phyloP scores from a whole-genome alignment of 53 echinoderm and acorn worm genomes.

The Crossaster papposus region DNA sequence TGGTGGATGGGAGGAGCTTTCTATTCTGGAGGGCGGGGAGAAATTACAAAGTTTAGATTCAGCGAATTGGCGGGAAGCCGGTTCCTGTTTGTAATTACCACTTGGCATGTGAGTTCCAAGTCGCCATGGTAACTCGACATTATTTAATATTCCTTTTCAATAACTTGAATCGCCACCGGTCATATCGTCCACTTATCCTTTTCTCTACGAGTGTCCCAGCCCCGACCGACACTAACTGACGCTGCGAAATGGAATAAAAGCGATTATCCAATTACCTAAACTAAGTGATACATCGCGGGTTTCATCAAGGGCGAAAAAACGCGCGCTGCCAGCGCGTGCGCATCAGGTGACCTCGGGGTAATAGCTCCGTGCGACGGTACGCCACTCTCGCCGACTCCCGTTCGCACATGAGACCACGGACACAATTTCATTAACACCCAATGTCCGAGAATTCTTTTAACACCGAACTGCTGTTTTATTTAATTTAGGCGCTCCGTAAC shows the following conservation, averaged over 20 bases:
- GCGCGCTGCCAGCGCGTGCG: neutral
- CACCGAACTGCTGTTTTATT: neutral
- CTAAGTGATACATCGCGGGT: slow-evolving; percentile 2
- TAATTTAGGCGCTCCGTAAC: neutral
- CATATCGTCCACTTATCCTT: neutral
- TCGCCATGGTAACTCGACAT: neutral
- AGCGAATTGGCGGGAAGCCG: no score
- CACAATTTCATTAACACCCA: no score
- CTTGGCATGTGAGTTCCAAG: neutral
- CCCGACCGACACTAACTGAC: neutral
- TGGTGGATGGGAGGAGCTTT: no score
- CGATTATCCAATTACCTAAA: neutral
- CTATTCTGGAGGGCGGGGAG: no score
- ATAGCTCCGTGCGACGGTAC: neutral
- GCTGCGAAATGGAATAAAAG: neutral
- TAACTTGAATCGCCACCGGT: neutral
- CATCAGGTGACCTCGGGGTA: neutral
- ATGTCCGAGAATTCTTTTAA: neutral
- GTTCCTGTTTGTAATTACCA: no score
- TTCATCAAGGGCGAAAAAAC: neutral
- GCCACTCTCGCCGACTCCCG: neutral
- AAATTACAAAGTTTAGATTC: no score
- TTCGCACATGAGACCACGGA: neutral
- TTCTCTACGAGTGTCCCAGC: neutral
- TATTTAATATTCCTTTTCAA: neutral